Percentiles rank a stretch among this genome's conserved stretches.
phyloP scores from a whole-genome alignment of 1,140 invertebrate genomes.

The Chironomus striatipennis region DNA sequence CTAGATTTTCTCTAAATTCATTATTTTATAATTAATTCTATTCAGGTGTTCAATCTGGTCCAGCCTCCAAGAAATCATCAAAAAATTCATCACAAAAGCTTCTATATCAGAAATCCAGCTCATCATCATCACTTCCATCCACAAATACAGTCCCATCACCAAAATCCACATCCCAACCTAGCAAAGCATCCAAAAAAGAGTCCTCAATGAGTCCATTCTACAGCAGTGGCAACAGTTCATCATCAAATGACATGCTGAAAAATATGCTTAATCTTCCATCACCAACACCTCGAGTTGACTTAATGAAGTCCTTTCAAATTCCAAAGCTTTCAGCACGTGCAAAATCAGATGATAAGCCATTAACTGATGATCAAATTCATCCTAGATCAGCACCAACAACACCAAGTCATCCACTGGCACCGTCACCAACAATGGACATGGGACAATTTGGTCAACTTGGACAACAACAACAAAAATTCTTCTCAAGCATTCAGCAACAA shows the following conservation, averaged over 20 bases:
- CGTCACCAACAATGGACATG: background rate
- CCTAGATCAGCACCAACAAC: background rate
- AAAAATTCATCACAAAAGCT: background rate
- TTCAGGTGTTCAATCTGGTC: slow-evolving; percentile 55
- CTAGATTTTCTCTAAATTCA: background rate
- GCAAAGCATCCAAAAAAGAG: slow-evolving; percentile 25
- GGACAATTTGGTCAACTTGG: background rate
- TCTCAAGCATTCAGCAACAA: background rate
- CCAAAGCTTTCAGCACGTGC: slow-evolving; percentile 61
- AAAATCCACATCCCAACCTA: background rate
- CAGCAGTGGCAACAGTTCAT: slow-evolving; percentile 4
- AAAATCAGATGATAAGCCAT: slow-evolving; percentile 36
- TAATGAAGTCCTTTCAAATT: slow-evolving; percentile 73
- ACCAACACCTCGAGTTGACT: slow-evolving; percentile 47
- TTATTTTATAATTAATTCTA: background rate
- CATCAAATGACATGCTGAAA: slow-evolving; percentile 38
- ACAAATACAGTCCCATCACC: background rate
- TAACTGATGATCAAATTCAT: background rate
- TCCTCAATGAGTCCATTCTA: slow-evolving; percentile 26
- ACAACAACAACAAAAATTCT: background rate
- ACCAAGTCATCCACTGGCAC: background rate
- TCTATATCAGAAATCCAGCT: slow-evolving; percentile 23
- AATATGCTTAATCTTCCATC: slow-evolving; percentile 36
- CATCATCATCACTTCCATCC: slow-evolving; percentile 10
- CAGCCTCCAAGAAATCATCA: slow-evolving; percentile 51